Conservation (phyloP, 2,888 invertebrate species). For the Desoria tigrina region DNA sequence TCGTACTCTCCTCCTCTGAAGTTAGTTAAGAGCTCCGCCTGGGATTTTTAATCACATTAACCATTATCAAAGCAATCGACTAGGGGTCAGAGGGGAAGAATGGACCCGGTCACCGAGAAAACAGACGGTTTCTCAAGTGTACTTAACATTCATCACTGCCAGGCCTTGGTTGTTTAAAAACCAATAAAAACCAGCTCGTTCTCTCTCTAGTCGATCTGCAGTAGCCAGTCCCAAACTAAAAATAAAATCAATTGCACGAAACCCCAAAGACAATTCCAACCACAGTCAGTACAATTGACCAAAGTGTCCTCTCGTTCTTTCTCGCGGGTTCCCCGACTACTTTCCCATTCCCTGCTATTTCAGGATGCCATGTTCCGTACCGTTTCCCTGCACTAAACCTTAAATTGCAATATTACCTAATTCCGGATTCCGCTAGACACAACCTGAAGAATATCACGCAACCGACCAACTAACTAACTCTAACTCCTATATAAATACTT, state of each 20-base stretch:
- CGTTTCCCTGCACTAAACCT: neutral
- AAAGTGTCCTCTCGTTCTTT: slow-evolving; percentile 6
- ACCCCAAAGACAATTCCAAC: neutral
- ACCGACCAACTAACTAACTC: neutral
- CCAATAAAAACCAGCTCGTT: slow-evolving; percentile 19
- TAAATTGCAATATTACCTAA: slow-evolving; percentile 4
- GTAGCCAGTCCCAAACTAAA: too few species aligned
- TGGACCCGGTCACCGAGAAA: too few species aligned
- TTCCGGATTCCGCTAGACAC: slow-evolving; percentile 4
- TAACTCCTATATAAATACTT: too few species aligned
- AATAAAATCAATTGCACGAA: slow-evolving; percentile 3
- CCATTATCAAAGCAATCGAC: too few species aligned
- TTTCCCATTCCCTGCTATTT: neutral
- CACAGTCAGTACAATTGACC: neutral
- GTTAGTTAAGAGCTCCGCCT: too few species aligned
- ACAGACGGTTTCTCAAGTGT: slow-evolving; percentile 6
- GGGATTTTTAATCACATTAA: too few species aligned
- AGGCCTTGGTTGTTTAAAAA: slow-evolving; percentile 18
- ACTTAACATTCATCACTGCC: slow-evolving; percentile 26
- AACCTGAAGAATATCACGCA: slow-evolving; percentile 7
- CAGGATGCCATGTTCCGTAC: neutral
- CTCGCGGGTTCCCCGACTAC: neutral
- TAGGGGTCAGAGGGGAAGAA: too few species aligned
- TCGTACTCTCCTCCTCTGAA: too few species aligned
- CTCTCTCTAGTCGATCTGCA: too few species aligned